Conservation (phyloP, 2,888 invertebrate species). For the Schizotus pectinicornis region DNA sequence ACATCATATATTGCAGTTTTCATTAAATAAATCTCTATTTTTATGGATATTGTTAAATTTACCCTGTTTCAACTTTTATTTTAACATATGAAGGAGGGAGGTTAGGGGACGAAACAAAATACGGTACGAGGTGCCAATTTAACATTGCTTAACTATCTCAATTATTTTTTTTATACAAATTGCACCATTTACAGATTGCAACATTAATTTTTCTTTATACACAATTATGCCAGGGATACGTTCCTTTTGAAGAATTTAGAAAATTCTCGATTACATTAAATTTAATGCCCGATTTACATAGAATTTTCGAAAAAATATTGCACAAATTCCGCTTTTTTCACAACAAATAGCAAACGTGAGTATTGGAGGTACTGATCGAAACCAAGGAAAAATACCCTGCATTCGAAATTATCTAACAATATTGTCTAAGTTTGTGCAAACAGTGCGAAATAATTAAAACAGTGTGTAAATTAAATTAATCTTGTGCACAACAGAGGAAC, state of each 20-base stretch:
- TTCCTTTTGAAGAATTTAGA: conserved; percentile 54
- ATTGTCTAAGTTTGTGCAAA: conserved; percentile 44
- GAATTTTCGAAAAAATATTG: conserved; percentile 30
- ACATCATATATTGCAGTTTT: conserved; percentile 38
- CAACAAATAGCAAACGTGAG: conserved; percentile 12
- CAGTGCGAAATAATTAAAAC: conserved; percentile 29
- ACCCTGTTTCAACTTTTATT: conserved; percentile 52
- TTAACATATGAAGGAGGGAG: conserved; percentile 5
- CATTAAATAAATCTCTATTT: conserved; percentile 51
- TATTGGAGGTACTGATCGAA: conserved; percentile 23
- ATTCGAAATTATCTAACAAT: conserved; percentile 27
- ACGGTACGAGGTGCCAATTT: conserved; percentile 54
- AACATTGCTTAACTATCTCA: conserved; percentile 44
- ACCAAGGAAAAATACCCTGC: conserved; percentile 44
- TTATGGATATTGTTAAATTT: conserved; percentile 55
- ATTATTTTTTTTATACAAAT: conserved; percentile 54
- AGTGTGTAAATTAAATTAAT: conserved; percentile 17
- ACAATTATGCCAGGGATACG: conserved; percentile 59
- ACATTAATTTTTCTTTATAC: conserved; percentile 55
- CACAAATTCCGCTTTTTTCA: conserved; percentile 8
- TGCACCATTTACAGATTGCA: conserved; percentile 58
- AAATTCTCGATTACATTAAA: conserved; percentile 37
- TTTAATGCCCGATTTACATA: conserved; percentile 32
- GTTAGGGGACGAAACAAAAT: conserved; percentile 28
- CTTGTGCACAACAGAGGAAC: conserved; percentile 37